Conservation (phyloP, 1,140 invertebrate genomes). For the Philotrypesis tridentata region DNA sequence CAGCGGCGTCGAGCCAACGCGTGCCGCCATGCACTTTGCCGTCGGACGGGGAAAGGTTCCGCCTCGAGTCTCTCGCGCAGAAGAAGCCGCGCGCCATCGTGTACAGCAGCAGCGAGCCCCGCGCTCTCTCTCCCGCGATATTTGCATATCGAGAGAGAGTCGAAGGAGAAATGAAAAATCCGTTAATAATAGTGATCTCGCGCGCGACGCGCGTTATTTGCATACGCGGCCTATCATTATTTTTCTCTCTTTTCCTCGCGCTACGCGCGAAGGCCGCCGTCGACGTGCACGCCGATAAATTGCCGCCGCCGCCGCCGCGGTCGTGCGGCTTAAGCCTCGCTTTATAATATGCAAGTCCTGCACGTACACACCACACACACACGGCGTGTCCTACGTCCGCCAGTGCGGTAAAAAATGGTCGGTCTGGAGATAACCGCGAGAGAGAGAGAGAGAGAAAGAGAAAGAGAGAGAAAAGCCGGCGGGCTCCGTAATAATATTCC, state of each 20-base stretch:
- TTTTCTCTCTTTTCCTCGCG: constrained; percentile 7
- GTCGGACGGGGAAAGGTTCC: constrained; percentile 22
- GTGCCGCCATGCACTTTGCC: background rate
- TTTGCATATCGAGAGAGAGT: constrained; percentile 37
- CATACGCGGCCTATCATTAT: constrained; percentile 35
- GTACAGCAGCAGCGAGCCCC: background rate
- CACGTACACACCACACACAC: too few species aligned
- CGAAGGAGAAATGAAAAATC: constrained; percentile 28
- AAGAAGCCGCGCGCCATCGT: background rate
- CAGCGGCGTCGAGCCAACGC: background rate
- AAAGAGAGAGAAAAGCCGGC: background rate
- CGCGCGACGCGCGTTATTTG: constrained; percentile 23
- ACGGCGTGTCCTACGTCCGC: background rate
- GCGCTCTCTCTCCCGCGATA: background rate
- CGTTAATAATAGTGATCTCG: constrained; percentile 46
- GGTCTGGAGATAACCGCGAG: constrained; percentile 25
- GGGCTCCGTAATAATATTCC: constrained; percentile 11
- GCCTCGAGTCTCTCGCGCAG: background rate
- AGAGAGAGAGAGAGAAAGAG: too few species aligned
- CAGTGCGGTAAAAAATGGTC: constrained; percentile 1
- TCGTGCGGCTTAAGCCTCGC: constrained; percentile 15
- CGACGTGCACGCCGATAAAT: constrained; percentile 30
- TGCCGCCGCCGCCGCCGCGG: background rate
- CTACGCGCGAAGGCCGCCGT: background rate
- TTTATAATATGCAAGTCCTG: constrained; percentile 6